These are phyloP conservation scores for Apodemus agrarius DNA, from an alignment of 2,797 vertebrate species.

Conservation along the genomic window DNA sequence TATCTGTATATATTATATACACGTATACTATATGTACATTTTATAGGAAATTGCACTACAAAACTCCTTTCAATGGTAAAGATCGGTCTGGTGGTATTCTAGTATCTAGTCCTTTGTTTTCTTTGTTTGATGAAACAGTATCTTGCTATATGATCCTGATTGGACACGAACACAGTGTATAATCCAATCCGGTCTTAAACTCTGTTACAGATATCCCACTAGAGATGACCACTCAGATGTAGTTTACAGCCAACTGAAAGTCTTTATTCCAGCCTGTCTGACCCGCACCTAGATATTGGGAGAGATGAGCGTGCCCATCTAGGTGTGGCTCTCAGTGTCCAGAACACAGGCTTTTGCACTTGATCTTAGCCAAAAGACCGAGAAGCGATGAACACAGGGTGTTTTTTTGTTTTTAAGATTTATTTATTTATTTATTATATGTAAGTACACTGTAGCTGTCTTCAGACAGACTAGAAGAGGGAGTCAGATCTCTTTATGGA, in stretches of 20 bases:
- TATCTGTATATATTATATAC: background rate
- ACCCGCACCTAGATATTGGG: background rate
- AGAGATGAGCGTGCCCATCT: background rate
- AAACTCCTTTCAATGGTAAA: conserved; percentile 31
- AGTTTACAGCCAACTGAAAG: background rate
- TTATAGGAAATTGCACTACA: background rate
- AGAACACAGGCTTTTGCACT: too few species aligned
- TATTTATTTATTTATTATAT: too few species aligned
- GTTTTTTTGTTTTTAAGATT: too few species aligned
- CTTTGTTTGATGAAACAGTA: background rate
- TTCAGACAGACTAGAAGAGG: too few species aligned
- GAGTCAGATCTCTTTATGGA: too few species aligned
- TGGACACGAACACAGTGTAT: background rate
- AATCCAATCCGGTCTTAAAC: background rate
- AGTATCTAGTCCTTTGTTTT: background rate
- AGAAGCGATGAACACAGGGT: too few species aligned
- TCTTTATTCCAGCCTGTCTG: background rate
- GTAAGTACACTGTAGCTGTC: too few species aligned
- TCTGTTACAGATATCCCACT: background rate
- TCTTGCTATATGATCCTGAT: background rate
- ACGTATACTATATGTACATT: background rate
- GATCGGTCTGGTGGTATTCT: background rate
- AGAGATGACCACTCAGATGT: too few species aligned
- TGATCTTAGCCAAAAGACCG: too few species aligned
- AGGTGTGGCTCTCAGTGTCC: background rate